A percentile compares a stretch with the other conserved stretches of the same genome.
phyloP scores from a whole-genome alignment of 2,797 vertebrate species.

The Chloroceryle inda region DNA sequence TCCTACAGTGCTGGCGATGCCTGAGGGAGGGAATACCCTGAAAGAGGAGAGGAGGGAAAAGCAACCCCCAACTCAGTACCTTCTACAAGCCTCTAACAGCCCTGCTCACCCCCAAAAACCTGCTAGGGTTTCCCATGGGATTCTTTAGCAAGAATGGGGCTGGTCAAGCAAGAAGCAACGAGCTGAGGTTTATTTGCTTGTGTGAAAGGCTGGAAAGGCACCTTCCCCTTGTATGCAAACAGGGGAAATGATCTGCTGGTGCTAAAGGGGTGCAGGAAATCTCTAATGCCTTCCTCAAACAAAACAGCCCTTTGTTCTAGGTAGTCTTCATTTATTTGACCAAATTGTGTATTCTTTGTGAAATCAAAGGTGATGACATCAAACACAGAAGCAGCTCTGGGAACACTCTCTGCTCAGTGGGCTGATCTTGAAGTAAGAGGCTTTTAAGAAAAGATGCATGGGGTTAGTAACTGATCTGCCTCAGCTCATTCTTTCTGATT shows the following conservation, averaged over 20 bases:
- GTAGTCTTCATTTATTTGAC: background rate
- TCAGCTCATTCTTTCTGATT: background rate
- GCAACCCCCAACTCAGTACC: no score
- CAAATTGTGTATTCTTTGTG: background rate
- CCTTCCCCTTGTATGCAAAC: rapidly evolving
- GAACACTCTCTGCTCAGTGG: background rate
- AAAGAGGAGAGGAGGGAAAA: background rate
- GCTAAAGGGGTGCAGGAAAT: background rate
- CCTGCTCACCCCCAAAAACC: background rate
- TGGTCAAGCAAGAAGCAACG: background rate
- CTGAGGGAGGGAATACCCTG: background rate
- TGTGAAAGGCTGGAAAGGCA: background rate
- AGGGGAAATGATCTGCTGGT: background rate
- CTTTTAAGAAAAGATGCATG: background rate
- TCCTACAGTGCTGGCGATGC: rapidly evolving
- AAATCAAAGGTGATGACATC: background rate
- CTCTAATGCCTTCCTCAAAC: background rate
- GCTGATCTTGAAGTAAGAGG: background rate
- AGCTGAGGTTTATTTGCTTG: background rate
- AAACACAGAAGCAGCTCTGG: background rate
- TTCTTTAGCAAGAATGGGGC: background rate
- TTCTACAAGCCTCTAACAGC: background rate
- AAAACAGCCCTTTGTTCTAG: background rate
- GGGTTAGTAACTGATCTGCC: background rate
- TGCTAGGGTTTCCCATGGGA: background rate